Evolutionary conservation across 2,797 vertebrate species (phyloP), one percentile per base, ranked within the genome.

Genomic region (Chloroceryle inda): DNA sequence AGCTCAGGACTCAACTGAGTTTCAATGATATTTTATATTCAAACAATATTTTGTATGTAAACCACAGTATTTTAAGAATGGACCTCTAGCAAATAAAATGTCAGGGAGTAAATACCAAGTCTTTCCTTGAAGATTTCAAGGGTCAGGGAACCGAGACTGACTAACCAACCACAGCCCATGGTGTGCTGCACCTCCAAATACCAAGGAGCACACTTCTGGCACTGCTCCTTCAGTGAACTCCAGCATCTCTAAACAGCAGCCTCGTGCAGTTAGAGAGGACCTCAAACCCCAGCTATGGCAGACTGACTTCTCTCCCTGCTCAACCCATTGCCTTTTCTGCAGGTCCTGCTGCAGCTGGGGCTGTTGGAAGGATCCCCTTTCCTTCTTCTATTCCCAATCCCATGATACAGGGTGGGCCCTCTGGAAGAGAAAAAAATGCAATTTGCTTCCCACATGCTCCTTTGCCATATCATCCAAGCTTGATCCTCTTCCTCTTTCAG

Each of bases 41-140:
- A 53, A 88, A 84, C 50, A 69, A 27, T 52, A 53, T 76, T 86
- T 78, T 84, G 63, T 53, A 67, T 79, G 55, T 52, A 90, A 96
- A 62, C 66, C 67, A 31, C 63, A 78, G n/a, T 62, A 66, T 84
- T 94, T 96, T 85, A 93, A 94, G 89, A 89, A 86, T 17, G 72
- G 53, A 72, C 31, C 20, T 87, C 49, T 24, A 71, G 85, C 45
- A 71, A 89, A 83, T 50, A 67, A 91, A 80, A 83, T 75, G 77
- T 55, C 90, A 89, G 37, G 45, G 55, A 56, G 26, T 76, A 94
- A 95, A 90, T 58, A 83, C 31, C 72, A 87, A 56, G 19, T 22
- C 14, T 75, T 69, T 72, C 37, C 94, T 91, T 82, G 74, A 76
- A 91, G 91, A 88, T 91, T 18, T 87, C 49, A 69, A 76, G 58